A percentile compares a stretch with the other conserved stretches of the same genome.
Evolutionary conservation across 2,888 invertebrate species (phyloP).

Genomic region (Harpalus rubripes): DNA sequence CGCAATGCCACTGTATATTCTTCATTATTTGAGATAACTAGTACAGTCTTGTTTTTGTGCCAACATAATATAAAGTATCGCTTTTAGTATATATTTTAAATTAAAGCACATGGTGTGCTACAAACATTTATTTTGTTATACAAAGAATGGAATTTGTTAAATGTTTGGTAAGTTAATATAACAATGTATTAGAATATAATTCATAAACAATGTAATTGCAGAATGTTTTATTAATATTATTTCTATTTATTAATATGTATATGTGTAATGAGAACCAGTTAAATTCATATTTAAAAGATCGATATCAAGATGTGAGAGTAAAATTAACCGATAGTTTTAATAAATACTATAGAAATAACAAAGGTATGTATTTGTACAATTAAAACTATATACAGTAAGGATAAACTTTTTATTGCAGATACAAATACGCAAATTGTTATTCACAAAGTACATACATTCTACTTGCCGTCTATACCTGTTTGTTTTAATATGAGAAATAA

Average conservation of each 20-base stretch:
- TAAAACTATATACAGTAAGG: neutral
- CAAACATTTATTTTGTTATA: slow-evolving; percentile 6
- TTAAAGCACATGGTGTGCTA: slow-evolving; percentile 25
- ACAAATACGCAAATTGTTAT: slow-evolving; percentile 8
- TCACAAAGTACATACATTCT: slow-evolving; percentile 16
- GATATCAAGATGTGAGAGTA: slow-evolving; percentile 21
- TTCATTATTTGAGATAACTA: neutral
- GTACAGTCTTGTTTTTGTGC: slow-evolving; percentile 18
- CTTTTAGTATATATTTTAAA: neutral
- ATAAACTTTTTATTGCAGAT: slow-evolving; percentile 22
- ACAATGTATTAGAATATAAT: slow-evolving; percentile 1
- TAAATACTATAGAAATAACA: slow-evolving; percentile 31
- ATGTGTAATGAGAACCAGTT: slow-evolving; percentile 22
- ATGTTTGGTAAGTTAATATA: slow-evolving; percentile 13
- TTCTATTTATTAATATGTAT: slow-evolving; percentile 22
- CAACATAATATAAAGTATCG: slow-evolving; percentile 1
- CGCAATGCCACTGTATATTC: too few species aligned
- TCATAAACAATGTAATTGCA: slow-evolving; percentile 7
- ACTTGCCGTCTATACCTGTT: slow-evolving; percentile 31
- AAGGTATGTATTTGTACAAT: slow-evolving; percentile 26
- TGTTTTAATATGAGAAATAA: slow-evolving; percentile 54
- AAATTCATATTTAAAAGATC: slow-evolving; percentile 33
- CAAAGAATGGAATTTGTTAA: slow-evolving; percentile 38
- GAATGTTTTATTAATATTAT: slow-evolving; percentile 23
- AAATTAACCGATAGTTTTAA: slow-evolving; percentile 42